Base-by-base conservation (phyloP, 2,888 invertebrate species). In the Zhuqinia jingwanae region DNA sequence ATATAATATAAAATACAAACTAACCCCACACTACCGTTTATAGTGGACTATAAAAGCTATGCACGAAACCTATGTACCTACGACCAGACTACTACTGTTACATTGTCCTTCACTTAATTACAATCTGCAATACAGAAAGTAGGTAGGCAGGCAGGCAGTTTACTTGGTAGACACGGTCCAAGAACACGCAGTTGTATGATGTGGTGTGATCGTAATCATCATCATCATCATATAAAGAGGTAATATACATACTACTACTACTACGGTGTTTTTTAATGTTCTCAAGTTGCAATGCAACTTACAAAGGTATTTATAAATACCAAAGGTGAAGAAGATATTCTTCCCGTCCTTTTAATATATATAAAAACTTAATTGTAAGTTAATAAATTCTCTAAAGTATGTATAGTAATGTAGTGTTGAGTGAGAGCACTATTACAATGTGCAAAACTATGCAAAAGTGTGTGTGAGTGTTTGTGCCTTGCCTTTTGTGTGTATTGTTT, bases 41-140 rank as follows among this genome's bases (percentile, higher is more conserved):
- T 1, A 25, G 27, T 13, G 17, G 56, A 8, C 22, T 1, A 22
- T 60, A 60, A 1, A 3, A n/a, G 13, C 22, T 22, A 56, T 22
- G 42, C 11, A 42, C 42, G 6, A 11, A n/a, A n/a, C 15, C 10
- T 53, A 3, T 22, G 11, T 22, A 22, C 56, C 30, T 60, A 30
- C 60, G 30, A 5, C 3, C 5, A 13, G 27, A 27, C 60, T 60
- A 20, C 42, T 20, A 20, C 65, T 65, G 65, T 65, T 65, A 65
- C 11, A 58, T 20, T 80, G 80, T 80, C 80, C 80, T 80, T 80
- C 80, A 80, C 53, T 70, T 65, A 79, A 79, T 80, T 65, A 70
- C 65, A 65, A 20, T 42, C 65, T 56, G 42, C 42, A 17, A 27
- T 53, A 65, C 58, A 58, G 27, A 58, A 25, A 47, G 53, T 56